These are phyloP conservation scores for Limanda limanda DNA, from an alignment of 2,113 vertebrate species.

Conservation along the genomic window DNA sequence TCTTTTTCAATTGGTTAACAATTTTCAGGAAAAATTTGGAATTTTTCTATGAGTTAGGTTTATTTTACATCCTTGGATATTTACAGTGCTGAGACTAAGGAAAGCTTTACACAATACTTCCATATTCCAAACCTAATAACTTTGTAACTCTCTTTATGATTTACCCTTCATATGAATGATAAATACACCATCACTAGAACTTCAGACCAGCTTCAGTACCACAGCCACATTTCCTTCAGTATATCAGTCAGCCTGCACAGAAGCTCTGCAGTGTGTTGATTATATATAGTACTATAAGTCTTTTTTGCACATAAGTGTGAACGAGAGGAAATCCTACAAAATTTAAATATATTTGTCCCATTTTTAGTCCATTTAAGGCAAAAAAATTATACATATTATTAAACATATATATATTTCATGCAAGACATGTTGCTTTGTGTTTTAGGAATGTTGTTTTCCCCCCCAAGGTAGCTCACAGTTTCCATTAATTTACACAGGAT, in stretches of 20 bases:
- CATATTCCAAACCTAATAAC: neutral
- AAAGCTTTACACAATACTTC: neutral
- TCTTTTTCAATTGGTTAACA: neutral
- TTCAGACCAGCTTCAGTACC: too few species aligned
- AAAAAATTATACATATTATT: too few species aligned
- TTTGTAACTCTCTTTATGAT: neutral
- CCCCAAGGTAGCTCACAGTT: too few species aligned
- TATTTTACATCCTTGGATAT: neutral
- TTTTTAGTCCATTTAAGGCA: too few species aligned
- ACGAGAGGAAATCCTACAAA: neutral
- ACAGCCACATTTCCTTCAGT: neutral
- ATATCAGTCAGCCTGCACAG: neutral
- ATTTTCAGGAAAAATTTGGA: slow-evolving; percentile 21
- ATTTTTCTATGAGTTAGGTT: neutral
- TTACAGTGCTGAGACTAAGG: neutral
- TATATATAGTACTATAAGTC: neutral
- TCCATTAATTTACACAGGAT: too few species aligned
- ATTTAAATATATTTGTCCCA: too few species aligned
- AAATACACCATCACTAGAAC: neutral
- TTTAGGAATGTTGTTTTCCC: too few species aligned
- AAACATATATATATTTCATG: too few species aligned
- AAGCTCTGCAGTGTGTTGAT: neutral
- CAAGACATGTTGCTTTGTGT: too few species aligned
- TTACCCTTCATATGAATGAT: neutral
- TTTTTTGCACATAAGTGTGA: neutral